Evolutionary conservation across 35 echinoderm and acorn worm genomes (phyloP).

Genomic region (Patiria miniata): DNA sequence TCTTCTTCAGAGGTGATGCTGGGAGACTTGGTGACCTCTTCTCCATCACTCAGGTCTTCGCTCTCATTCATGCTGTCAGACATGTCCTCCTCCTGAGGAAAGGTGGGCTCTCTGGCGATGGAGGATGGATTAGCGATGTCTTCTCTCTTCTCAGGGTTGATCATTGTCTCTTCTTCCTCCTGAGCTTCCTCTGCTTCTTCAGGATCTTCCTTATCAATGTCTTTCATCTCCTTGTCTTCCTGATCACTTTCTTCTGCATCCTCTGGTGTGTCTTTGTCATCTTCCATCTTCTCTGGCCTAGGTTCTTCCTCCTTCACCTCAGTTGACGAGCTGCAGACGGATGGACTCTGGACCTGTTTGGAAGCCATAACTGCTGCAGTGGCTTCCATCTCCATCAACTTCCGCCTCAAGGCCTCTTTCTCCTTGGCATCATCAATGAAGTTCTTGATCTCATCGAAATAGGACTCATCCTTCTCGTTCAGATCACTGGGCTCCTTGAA

Average conservation of each 20-base stretch:
- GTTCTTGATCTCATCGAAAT: slow-evolving; percentile 78
- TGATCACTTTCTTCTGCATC: background rate
- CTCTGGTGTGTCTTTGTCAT: background rate
- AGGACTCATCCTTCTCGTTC: slow-evolving; percentile 76
- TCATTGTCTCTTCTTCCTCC: slow-evolving; percentile 27
- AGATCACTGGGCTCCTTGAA: slow-evolving; percentile 55
- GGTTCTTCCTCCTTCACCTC: slow-evolving; percentile 26
- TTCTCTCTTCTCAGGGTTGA: background rate
- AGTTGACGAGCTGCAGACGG: slow-evolving; percentile 28
- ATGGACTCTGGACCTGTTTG: slow-evolving; percentile 23
- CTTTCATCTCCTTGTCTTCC: slow-evolving; percentile 23
- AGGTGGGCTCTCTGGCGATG: background rate
- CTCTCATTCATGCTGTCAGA: slow-evolving; percentile 30
- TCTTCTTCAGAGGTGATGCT: background rate
- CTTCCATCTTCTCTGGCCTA: slow-evolving; percentile 35
- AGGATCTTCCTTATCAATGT: slow-evolving; percentile 10
- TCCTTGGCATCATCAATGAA: slow-evolving; percentile 55
- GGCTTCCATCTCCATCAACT: background rate
- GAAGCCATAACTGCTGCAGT: background rate
- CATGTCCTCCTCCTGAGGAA: slow-evolving; percentile 16
- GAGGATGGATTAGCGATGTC: background rate
- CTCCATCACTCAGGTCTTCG: slow-evolving; percentile 9
- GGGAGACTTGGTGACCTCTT: background rate
- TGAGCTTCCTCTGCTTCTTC: background rate
- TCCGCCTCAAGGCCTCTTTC: slow-evolving; percentile 1